Evolutionary conservation across 2,888 invertebrate genomes (phyloP).

Genomic region (Melinopterus prodromus): DNA sequence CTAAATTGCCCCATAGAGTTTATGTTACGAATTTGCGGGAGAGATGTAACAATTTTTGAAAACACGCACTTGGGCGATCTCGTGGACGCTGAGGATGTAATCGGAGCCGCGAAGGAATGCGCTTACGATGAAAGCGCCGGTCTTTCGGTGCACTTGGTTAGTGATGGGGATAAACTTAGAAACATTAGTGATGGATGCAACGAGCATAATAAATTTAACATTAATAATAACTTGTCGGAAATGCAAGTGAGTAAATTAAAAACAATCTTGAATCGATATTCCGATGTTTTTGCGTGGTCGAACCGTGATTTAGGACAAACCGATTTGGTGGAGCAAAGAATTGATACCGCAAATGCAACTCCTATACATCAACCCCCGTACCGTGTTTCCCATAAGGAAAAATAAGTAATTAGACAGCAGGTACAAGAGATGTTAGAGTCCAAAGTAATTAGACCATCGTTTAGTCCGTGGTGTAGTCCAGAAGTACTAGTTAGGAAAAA

Average conservation of each 20-base stretch:
- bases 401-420: constrained; percentile 23
- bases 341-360: constrained; percentile 27
- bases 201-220: not conserved
- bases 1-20: not conserved
- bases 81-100: not conserved
- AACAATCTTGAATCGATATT: not conserved
- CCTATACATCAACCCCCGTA: constrained; percentile 21
- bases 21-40: not conserved
- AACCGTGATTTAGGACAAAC: constrained; percentile 22
- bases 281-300: not conserved
- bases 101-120: not conserved
- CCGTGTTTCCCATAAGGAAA: constrained; percentile 25
- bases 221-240: not conserved
- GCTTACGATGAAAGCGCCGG: not conserved
- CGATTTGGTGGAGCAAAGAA: constrained; percentile 23
- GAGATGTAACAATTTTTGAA: not conserved
- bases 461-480: constrained; percentile 24
- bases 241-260: not conserved
- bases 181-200: not conserved
- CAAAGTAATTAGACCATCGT: not conserved
- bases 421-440: constrained; percentile 20
- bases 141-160: not conserved
- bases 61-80: not conserved
- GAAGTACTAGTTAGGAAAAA: constrained; percentile 10
- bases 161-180: not conserved